Conservation (phyloP, 2,797 vertebrate genomes). For the Channa striata region DNA sequence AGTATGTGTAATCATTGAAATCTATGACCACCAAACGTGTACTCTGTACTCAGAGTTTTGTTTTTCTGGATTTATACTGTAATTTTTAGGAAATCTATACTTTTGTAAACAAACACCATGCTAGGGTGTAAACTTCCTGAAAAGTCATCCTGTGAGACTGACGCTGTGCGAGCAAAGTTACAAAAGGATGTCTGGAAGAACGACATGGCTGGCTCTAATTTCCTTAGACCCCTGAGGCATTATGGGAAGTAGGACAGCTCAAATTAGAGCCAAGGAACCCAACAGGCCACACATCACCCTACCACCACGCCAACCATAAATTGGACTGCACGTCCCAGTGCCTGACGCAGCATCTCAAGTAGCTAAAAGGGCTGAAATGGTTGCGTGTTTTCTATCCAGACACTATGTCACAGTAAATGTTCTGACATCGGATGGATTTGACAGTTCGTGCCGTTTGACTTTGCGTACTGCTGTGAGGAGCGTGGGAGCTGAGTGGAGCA, state of each 20-base stretch:
- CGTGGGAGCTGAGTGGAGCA: conserved; percentile 37
- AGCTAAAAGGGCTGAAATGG: not conserved
- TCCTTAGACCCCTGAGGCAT: conserved; percentile 49
- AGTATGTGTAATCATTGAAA: not conserved
- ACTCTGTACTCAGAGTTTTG: no score
- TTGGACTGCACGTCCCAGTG: not conserved
- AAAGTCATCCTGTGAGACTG: not conserved
- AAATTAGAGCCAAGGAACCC: conserved; percentile 54
- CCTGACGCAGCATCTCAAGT: not conserved
- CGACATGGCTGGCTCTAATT: conserved; percentile 35
- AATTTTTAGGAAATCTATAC: no score
- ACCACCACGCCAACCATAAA: conserved; percentile 10
- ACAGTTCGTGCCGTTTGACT: conserved; percentile 29
- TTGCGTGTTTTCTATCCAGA: conserved; percentile 11
- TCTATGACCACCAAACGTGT: no score
- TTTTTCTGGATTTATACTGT: not conserved
- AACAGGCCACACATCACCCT: conserved; percentile 16
- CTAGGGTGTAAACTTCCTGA: not conserved
- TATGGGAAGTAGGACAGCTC: conserved; percentile 62
- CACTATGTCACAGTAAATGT: conserved; percentile 4
- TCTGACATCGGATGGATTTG: conserved; percentile 27
- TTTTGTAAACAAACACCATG: not conserved
- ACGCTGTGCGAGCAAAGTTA: conserved; percentile 38
- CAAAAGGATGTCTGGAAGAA: conserved; percentile 9
- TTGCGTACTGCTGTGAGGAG: conserved; percentile 20